Evolutionary conservation across 2,888 invertebrate genomes (phyloP), one percentile per base, ranked within the genome.

Genomic region (Macropis europaea): DNA sequence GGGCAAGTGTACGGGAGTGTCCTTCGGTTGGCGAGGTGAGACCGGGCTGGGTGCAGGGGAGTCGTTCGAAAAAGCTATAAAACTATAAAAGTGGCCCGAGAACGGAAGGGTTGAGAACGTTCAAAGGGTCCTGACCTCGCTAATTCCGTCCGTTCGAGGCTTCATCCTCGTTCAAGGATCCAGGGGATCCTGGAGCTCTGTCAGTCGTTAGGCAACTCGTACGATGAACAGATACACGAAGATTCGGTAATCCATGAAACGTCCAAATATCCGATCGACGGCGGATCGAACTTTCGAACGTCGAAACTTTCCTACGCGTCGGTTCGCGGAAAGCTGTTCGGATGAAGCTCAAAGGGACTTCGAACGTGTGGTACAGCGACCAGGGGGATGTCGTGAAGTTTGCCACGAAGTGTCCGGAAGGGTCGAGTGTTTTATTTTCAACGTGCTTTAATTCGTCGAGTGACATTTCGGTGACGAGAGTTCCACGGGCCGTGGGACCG

Each of bases 41-140:
- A 48, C 50, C 42, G 54, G 47, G 53, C 54, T 52, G 38, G 36
- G 34, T n/a, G 28, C 17, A 36, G 43, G 38, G 54, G 36, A 57
- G 59, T 61, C 66, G 57, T 57, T 64, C 24, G 40, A 71, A 66
- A 76, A 61, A 73, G 79, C 82, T 82, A 83, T 84, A 83, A 85
- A 87, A 77, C 84, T 79, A 84, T 87, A 87, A 87, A 72, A 87
- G 71, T 79, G 57, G 52, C 40, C 34, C 42, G 50, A 24, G 48
- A 69, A 50, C 66, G 78, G 78, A 86, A 85, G 85, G 83, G 82
- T 87, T 85, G 75, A 80, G 62, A 77, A 76, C 38, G 57, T 60
- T 28, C 30, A 2, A 15, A 45, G 64, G 57, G 42, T 53, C 43
- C 17, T 28, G 76, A 64, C 66, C 77, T 76, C 73, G 61, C 48